phyloP scores from a whole-genome alignment of 37 sponge, comb jelly and placozoan species.

The Geodia barretti region DNA sequence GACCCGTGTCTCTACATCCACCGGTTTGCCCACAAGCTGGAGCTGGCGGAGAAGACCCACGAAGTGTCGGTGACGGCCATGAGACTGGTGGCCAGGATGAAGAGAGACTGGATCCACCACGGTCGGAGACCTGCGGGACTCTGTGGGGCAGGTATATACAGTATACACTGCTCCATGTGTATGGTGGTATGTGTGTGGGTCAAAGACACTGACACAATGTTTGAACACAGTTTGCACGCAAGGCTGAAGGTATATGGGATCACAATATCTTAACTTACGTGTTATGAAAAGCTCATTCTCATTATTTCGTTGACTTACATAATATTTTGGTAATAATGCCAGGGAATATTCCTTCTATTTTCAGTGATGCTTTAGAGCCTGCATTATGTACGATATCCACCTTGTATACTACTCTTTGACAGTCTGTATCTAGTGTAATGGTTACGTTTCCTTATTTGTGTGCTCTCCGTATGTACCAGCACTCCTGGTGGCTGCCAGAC shows the following conservation, averaged over 20 bases:
- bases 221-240: too few species aligned
- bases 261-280: too few species aligned
- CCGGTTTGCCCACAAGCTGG: conserved; percentile 96
- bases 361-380: neutral
- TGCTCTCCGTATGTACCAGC: conserved; percentile 44
- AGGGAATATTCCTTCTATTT: neutral
- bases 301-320: neutral
- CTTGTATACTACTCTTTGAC: neutral
- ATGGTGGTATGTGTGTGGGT: neutral
- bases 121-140: conserved; percentile 97
- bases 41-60: conserved; percentile 91
- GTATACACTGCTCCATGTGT: neutral
- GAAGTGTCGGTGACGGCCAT: conserved; percentile 92
- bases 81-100: conserved; percentile 96
- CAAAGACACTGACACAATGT: too few species aligned
- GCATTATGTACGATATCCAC: neutral
- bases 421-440: neutral
- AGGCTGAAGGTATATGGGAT: too few species aligned
- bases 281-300: too few species aligned
- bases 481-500: conserved; percentile 87
- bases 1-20: conserved; percentile 98
- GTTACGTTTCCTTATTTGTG: too few species aligned
- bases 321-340: neutral
- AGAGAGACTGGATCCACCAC: conserved; percentile 96
- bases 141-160: conserved; percentile 93